A percentile compares a stretch with the other conserved stretches of the same genome.
These are phyloP conservation scores for Passer domesticus DNA, from an alignment of 2,113 vertebrate species.

Conservation along the genomic window DNA sequence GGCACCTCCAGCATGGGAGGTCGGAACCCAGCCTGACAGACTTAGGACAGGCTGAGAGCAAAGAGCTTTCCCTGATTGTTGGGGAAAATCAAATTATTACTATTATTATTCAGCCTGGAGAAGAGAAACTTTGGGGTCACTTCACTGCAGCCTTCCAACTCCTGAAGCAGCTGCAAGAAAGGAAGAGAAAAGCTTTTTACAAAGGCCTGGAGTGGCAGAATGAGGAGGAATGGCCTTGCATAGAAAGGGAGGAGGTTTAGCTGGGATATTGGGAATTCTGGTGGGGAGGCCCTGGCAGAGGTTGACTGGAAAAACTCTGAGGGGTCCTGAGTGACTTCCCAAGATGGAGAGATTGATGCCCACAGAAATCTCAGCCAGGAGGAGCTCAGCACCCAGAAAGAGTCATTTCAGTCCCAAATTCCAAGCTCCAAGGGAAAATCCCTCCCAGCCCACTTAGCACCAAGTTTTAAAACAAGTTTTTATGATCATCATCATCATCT, in stretches of 20 bases:
- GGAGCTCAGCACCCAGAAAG: background rate
- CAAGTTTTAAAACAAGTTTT: background rate
- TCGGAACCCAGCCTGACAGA: background rate
- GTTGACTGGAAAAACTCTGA: background rate
- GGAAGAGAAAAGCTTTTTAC: background rate
- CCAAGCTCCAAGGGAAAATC: background rate
- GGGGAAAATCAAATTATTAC: background rate
- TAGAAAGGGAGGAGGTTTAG: fast-evolving
- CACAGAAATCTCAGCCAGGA: background rate
- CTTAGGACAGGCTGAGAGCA: background rate
- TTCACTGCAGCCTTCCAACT: background rate
- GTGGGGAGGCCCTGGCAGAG: background rate
- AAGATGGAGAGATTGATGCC: background rate
- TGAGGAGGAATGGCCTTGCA: background rate
- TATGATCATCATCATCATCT: background rate
- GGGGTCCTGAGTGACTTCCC: background rate
- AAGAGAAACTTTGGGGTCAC: background rate
- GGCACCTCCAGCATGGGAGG: background rate
- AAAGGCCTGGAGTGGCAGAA: background rate
- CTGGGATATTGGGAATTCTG: background rate
- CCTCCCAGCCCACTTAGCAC: background rate
- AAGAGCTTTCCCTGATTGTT: background rate
- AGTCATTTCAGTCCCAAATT: background rate
- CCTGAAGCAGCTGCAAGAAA: background rate
- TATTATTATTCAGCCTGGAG: background rate